Percentiles rank a stretch among this genome's conserved stretches.
These are phyloP conservation scores for Sipha flava DNA, from an alignment of 1,140 invertebrate genomes.

Conservation along the genomic window DNA sequence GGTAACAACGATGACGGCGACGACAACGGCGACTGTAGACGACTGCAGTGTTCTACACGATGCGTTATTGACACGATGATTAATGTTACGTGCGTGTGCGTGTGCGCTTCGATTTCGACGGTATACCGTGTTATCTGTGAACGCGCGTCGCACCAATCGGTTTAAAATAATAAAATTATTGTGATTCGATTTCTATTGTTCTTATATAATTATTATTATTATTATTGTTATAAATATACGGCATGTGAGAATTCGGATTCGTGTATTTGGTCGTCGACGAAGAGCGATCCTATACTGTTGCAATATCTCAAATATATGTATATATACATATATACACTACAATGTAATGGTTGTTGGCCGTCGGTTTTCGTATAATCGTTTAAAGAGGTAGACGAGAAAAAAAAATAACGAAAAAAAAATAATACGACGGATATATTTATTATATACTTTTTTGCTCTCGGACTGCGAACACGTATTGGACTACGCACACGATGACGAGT, in stretches of 20 bases:
- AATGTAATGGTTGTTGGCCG: too few relatives aligned
- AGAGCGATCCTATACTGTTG: background rate
- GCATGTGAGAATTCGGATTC: too few relatives aligned
- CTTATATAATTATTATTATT: background rate
- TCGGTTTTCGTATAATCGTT: too few relatives aligned
- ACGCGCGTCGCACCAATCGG: slow-evolving; percentile 26
- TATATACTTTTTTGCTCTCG: slow-evolving; percentile 6
- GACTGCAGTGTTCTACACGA: background rate
- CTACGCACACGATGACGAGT: slow-evolving; percentile 28
- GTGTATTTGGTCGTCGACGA: background rate
- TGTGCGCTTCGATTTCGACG: background rate
- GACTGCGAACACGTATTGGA: slow-evolving; percentile 26
- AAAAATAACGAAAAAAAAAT: background rate
- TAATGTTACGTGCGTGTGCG: background rate
- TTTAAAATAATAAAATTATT: background rate
- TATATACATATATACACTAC: too few relatives aligned
- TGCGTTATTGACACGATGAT: background rate
- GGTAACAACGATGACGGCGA: background rate
- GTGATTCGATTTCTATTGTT: background rate
- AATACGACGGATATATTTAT: background rate
- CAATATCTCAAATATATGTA: too few relatives aligned
- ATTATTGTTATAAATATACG: background rate
- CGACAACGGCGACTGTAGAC: too few relatives aligned
- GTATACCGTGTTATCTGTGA: slow-evolving; percentile 2
- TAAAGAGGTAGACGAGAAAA: background rate